These are phyloP conservation scores for Euclidia mi DNA, from an alignment of 2,888 invertebrate genomes.

Conservation along the genomic window DNA sequence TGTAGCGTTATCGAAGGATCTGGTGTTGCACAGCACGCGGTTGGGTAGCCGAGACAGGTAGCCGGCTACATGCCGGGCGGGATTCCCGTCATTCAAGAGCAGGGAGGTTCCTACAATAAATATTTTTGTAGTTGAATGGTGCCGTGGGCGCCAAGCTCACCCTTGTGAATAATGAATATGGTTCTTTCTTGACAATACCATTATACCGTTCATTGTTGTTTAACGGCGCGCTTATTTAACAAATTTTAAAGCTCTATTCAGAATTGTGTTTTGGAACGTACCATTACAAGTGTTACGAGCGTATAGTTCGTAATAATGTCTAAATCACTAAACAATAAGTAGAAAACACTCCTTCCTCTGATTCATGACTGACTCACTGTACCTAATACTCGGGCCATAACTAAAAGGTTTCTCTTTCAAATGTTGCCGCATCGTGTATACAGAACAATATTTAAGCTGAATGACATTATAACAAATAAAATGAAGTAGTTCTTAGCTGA, in stretches of 20 bases:
- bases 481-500: too few relatives aligned
- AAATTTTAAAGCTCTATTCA: slow-evolving; percentile 23
- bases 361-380: slow-evolving; percentile 41
- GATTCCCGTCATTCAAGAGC: slow-evolving; percentile 65
- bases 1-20: slow-evolving; percentile 52
- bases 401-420: slow-evolving; percentile 18
- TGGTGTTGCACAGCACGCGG: slow-evolving; percentile 57
- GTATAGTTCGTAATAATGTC: slow-evolving; percentile 22
- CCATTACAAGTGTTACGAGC: neutral
- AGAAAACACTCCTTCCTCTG: slow-evolving; percentile 28
- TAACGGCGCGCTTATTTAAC: slow-evolving; percentile 31
- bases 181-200: slow-evolving; percentile 46
- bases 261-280: neutral
- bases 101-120: slow-evolving; percentile 72
- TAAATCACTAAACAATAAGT: slow-evolving; percentile 15
- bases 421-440: too few relatives aligned
- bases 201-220: slow-evolving; percentile 37
- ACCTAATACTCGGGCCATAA: slow-evolving; percentile 32
- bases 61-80: slow-evolving; percentile 56
- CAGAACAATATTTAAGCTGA: too few relatives aligned
- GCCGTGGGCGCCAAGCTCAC: slow-evolving; percentile 52
- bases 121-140: slow-evolving; percentile 70
- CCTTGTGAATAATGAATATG: slow-evolving; percentile 53
- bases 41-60: slow-evolving; percentile 66
- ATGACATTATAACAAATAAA: too few relatives aligned